Base-by-base conservation (phyloP, 2,797 vertebrate genomes). In the Acipenser oxyrinchus region DNA sequence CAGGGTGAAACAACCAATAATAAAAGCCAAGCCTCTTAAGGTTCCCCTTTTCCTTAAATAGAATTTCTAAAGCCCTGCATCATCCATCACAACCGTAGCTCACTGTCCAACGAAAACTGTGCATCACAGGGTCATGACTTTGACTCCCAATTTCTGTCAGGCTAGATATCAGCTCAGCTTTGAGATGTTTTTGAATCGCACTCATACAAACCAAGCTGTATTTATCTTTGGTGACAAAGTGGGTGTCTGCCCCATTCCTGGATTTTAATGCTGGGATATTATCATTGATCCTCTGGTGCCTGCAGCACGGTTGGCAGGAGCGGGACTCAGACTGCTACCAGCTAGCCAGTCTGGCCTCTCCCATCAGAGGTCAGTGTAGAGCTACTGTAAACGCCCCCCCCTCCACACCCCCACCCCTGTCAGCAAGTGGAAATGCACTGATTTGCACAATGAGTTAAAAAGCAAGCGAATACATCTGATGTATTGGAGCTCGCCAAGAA, bases 221-320 rank as follows among this genome's bases (percentile, higher is more conserved):
- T 68, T 55, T 68, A 18, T 68, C 51, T 57, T 48, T 58, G 55
- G 55, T 58, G 55, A 58, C 67, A 58, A 8, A n/a, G 51, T 50
- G 51, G 60, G 62, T 63, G 67, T 50, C 51, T 6, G 52, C 13
- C 10, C 2, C 23, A 0, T 4, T 7, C 7, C 7, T 49, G 53
- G 48, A 10, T 63, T 58, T 68, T 51, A 13, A 63, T 49, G 9
- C 48, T 4, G 51, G 62, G 62, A 65, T 65, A 49, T 58, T 58
- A 52, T 69, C 55, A 61, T 64, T 60, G 49, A 48, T 69, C 63
- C 15, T n/a, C 7, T 51, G 49, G 15, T 48, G 23, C 63, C 64
- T 15, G 51, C 53, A 52, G 23, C 62, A 53, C 18, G 48, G 62
- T 15, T 60, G 55, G 50, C 63, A 50, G 62, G 49, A 65, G 13